phyloP scores from a whole-genome alignment of 2,797 vertebrate species.

The Micropoecilia bifurca region DNA sequence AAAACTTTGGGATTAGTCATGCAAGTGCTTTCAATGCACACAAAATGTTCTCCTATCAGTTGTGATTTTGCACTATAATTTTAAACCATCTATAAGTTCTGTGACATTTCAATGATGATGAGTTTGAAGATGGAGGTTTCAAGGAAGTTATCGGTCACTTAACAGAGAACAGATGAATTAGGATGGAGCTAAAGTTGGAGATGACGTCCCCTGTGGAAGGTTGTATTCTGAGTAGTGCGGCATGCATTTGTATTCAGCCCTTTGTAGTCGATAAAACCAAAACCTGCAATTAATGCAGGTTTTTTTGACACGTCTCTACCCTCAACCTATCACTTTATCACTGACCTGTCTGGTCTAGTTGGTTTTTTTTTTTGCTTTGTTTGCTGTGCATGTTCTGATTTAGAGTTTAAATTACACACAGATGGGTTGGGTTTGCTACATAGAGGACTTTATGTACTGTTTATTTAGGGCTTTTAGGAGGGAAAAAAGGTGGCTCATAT shows the following conservation, averaged over 20 bases:
- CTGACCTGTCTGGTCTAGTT: neutral
- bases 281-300: neutral
- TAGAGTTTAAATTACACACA: neutral
- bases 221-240: constrained; percentile 10
- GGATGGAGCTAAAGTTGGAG: neutral
- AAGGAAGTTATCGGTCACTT: constrained; percentile 29
- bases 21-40: neutral
- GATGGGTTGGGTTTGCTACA: neutral
- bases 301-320: neutral
- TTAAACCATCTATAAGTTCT: constrained; percentile 6
- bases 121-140: constrained; percentile 22
- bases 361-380: neutral
- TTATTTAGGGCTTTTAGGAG: neutral
- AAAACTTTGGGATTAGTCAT: neutral
- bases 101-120: constrained; percentile 6
- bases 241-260: neutral
- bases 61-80: neutral
- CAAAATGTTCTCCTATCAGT: neutral
- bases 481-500: neutral
- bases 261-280: too few relatives aligned
- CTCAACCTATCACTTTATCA: neutral
- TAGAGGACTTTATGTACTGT: neutral
- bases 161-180: neutral
- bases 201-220: constrained; percentile 3
- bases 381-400: neutral